These are phyloP conservation scores for Morpho achilles DNA, from an alignment of 2,888 invertebrate genomes.

Conservation along the genomic window DNA sequence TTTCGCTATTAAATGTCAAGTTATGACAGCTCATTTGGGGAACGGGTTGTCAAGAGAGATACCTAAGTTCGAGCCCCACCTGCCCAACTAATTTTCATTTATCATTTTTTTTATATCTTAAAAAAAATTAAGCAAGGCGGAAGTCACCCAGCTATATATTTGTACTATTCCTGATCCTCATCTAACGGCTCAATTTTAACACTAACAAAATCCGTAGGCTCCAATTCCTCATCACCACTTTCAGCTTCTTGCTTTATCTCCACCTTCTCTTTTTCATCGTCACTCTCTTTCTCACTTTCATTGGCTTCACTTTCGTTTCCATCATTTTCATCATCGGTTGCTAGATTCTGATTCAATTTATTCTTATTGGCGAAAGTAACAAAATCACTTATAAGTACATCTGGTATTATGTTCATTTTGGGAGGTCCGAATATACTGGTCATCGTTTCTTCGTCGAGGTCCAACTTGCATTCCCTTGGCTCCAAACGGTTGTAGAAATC, in stretches of 20 bases:
- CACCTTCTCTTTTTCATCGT: conserved; percentile 27
- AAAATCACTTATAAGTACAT: conserved; percentile 46
- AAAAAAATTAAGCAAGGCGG: no score
- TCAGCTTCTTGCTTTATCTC: conserved; percentile 28
- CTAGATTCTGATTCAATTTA: conserved; percentile 22
- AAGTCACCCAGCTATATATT: not conserved
- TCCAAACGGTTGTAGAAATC: conserved; percentile 55
- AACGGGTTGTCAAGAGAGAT: no score
- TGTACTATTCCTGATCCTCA: conserved; percentile 25
- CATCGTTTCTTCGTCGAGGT: conserved; percentile 58
- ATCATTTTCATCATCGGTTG: conserved; percentile 24
- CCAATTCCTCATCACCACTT: conserved; percentile 40
- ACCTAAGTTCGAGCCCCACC: no score
- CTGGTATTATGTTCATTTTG: conserved; percentile 36
- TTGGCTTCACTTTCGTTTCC: conserved; percentile 17
- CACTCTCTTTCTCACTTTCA: conserved; percentile 24
- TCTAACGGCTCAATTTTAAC: conserved; percentile 66
- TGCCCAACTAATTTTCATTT: no score
- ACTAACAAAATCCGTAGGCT: conserved; percentile 68
- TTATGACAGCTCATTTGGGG: no score
- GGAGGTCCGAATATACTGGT: conserved; percentile 60
- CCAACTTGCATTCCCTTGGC: conserved; percentile 59
- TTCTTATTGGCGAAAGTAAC: conserved; percentile 40
- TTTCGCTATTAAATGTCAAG: no score
- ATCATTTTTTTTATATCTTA: no score